Conservation (phyloP, 64 coral and sea anemone genomes). For the Dendrophyllia cribrosa region DNA sequence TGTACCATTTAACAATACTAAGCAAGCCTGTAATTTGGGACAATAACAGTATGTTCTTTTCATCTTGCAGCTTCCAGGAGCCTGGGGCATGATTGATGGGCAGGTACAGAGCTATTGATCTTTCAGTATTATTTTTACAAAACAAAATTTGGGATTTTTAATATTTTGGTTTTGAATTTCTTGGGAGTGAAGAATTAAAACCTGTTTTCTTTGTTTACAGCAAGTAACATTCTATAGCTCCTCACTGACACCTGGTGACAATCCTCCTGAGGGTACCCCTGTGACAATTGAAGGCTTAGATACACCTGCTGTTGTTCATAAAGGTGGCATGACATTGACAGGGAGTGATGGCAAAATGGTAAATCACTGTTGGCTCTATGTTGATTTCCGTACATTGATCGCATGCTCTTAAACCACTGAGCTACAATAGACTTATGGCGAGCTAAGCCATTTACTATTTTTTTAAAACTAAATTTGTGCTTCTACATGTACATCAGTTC, state of each 20-base stretch:
- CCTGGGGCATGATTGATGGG: conserved; percentile 95
- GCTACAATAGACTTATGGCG: no score
- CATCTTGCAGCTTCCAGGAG: conserved; percentile 84
- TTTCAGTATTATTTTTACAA: no score
- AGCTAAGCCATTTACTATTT: no score
- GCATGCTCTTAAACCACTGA: no score
- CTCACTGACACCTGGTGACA: conserved; percentile 71
- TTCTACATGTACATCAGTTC: no score
- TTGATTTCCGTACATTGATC: neutral
- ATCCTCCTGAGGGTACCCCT: conserved; percentile 68
- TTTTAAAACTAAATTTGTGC: no score
- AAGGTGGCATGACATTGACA: conserved; percentile 94
- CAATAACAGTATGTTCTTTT: neutral
- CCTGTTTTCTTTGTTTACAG: conserved; percentile 16
- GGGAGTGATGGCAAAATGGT: conserved; percentile 98
- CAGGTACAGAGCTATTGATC: conserved; percentile 47
- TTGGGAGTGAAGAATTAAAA: neutral
- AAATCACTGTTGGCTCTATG: neutral
- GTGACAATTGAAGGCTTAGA: conserved; percentile 83
- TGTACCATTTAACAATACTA: no score
- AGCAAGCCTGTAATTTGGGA: neutral
- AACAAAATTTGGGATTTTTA: no score
- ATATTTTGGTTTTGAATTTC: neutral
- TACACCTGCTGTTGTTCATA: conserved; percentile 90
- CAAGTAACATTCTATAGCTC: conserved; percentile 96